These are phyloP conservation scores for Typhlomys cinereus DNA, from an alignment of 2,113 vertebrate species.

Conservation along the genomic window DNA sequence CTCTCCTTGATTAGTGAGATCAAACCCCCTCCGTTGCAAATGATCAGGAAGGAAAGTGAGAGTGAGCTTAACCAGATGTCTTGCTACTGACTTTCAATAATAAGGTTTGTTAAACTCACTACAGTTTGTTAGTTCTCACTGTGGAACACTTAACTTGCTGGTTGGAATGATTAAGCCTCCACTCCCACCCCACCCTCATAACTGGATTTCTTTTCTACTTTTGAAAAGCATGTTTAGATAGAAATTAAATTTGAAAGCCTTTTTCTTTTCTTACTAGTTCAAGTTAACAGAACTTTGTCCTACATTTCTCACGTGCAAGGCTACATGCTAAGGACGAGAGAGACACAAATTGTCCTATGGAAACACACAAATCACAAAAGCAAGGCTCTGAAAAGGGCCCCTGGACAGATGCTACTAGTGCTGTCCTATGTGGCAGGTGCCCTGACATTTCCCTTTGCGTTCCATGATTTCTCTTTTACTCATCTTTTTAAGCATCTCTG, in stretches of 20 bases:
- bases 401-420: neutral
- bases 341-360: neutral
- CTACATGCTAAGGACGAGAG: neutral
- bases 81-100: neutral
- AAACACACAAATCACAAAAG: neutral
- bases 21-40: too few relatives aligned
- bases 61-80: too few relatives aligned
- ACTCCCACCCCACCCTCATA: too few relatives aligned
- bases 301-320: neutral
- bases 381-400: neutral
- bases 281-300: neutral
- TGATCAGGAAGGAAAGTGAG: too few relatives aligned
- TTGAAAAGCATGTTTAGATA: neutral
- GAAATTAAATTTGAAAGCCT: constrained; percentile 14
- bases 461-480: neutral
- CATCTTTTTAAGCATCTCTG: constrained; percentile 12
- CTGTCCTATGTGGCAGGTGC: neutral
- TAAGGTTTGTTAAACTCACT: neutral
- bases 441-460: neutral
- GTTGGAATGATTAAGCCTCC: neutral
- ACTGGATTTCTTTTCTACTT: neutral
- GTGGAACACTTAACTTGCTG: neutral
- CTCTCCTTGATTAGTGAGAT: too few relatives aligned
- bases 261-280: constrained; percentile 36
- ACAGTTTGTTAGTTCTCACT: neutral